These are phyloP conservation scores for Pocillopora grandis DNA, from an alignment of 92 coral and sea anemone species.

Conservation along the genomic window DNA sequence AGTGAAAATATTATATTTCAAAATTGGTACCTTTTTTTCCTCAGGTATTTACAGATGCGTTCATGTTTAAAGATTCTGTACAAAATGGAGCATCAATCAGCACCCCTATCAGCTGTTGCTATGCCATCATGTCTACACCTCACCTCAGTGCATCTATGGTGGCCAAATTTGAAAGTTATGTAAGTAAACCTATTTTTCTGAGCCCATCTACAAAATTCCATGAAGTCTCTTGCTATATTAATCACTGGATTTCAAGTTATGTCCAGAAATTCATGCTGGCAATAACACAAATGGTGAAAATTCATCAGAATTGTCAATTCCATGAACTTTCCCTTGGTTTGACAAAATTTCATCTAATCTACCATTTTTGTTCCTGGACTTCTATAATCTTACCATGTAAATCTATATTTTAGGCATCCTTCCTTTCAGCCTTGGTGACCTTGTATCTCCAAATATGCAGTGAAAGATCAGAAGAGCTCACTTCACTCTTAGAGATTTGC, in stretches of 20 bases:
- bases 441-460: slow-evolving; percentile 23
- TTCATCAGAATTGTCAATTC: too few relatives aligned
- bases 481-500: slow-evolving; percentile 46
- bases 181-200: slow-evolving; percentile 38
- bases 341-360: too few relatives aligned
- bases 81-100: not conserved
- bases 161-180: slow-evolving; percentile 72
- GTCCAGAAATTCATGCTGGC: too few relatives aligned
- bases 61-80: slow-evolving; percentile 14
- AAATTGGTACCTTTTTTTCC: not conserved
- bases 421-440: slow-evolving; percentile 58
- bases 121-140: slow-evolving; percentile 44
- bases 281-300: too few relatives aligned
- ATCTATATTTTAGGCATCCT: slow-evolving; percentile 44
- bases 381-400: not conserved
- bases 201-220: not conserved
- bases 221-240: not conserved
- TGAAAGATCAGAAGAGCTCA: slow-evolving; percentile 23
- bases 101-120: slow-evolving; percentile 48
- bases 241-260: too few relatives aligned
- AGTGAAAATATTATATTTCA: not conserved
- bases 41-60: slow-evolving; percentile 57
- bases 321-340: too few relatives aligned
- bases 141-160: slow-evolving; percentile 45
- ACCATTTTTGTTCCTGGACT: too few relatives aligned